These are phyloP conservation scores for Oreochromis grahami DNA, from an alignment of 2,797 vertebrate species.

Conservation along the genomic window DNA sequence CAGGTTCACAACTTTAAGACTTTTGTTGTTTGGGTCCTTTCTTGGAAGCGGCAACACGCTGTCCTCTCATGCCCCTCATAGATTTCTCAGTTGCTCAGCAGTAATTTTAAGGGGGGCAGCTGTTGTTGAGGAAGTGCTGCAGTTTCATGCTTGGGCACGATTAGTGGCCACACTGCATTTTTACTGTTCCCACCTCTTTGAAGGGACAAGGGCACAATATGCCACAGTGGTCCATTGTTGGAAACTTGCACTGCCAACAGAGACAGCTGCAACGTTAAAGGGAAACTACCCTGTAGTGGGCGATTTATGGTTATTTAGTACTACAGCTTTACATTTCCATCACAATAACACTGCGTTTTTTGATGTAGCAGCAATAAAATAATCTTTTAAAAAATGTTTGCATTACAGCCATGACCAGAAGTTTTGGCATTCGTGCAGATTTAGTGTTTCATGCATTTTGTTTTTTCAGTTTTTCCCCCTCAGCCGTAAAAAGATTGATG, in stretches of 20 bases:
- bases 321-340: background rate
- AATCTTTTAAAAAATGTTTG: background rate
- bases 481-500: accelerated
- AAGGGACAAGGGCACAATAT: background rate
- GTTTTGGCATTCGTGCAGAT: background rate
- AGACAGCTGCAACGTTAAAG: background rate
- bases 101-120: background rate
- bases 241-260: background rate
- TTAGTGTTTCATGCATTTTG: accelerated
- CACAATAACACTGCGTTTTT: background rate
- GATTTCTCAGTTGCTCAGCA: background rate
- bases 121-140: background rate
- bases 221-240: background rate
- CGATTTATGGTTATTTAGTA: background rate
- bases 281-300: accelerated
- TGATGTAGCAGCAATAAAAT: background rate
- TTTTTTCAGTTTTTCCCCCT: accelerated
- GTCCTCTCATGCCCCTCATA: background rate
- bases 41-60: background rate
- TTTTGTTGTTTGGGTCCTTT: accelerated
- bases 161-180: background rate
- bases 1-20: background rate
- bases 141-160: background rate
- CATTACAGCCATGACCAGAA: accelerated
- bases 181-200: background rate